Conservation (phyloP, 2,113 vertebrate species). For the Pteropus alecto region DNA sequence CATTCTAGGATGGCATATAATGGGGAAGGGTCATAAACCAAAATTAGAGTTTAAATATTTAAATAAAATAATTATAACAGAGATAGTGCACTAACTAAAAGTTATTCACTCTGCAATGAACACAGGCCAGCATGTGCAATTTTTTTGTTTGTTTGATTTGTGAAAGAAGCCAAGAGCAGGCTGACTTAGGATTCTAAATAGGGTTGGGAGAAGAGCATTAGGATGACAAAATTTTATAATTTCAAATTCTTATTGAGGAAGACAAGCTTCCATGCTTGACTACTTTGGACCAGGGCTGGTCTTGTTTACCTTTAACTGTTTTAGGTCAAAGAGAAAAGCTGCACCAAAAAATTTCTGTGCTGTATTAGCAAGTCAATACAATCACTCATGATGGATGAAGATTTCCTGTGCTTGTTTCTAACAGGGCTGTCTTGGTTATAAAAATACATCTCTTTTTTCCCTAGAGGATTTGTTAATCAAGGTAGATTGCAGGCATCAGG, state of each 20-base stretch:
- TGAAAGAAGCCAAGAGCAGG: not conserved
- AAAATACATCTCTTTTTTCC: not conserved
- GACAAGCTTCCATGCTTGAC: not conserved
- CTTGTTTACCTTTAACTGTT: not conserved
- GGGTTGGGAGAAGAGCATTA: not conserved
- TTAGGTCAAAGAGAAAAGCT: not conserved
- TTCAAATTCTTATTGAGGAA: not conserved
- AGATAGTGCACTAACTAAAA: not conserved
- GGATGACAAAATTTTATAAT: not conserved
- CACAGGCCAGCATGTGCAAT: not conserved
- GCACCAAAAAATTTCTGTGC: not conserved
- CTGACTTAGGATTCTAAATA: not conserved
- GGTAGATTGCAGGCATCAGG: constrained; percentile 2
- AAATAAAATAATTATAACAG: not conserved
- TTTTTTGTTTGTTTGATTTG: not conserved
- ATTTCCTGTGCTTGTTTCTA: constrained; percentile 30
- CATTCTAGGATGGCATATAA: not conserved
- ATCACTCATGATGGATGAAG: not conserved
- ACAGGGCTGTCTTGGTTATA: not conserved
- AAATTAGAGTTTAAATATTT: constrained; percentile 10
- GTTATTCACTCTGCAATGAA: not conserved
- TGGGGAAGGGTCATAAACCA: not conserved
- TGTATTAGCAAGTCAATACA: not conserved
- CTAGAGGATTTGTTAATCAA: constrained; percentile 29
- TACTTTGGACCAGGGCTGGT: not conserved